Evolutionary conservation across 2,888 invertebrate species (phyloP).

Genomic region (Ectobius pallidus): DNA sequence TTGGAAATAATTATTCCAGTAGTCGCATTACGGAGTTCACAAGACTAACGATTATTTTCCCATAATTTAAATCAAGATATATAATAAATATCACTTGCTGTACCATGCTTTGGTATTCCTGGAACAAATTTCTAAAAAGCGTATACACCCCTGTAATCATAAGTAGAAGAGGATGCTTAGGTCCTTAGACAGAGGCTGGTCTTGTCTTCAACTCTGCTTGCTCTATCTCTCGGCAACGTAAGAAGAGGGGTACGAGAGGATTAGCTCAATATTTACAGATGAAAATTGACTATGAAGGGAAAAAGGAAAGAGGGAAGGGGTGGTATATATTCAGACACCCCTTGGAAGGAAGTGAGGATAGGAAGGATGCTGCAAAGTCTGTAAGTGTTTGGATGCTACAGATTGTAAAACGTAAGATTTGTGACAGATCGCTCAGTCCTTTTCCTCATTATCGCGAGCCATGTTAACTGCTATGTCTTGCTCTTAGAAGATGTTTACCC

Average conservation of each 20-base stretch:
- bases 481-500: no score
- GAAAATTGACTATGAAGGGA: conserved; percentile 55
- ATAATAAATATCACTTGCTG: no score
- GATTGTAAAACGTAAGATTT: neutral
- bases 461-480: no score
- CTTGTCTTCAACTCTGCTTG: conserved; percentile 23
- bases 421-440: conserved; percentile 8
- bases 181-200: conserved; percentile 3
- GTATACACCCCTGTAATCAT: no score
- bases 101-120: no score
- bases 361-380: neutral
- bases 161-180: neutral
- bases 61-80: no score
- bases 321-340: conserved; percentile 20
- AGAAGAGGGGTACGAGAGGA: conserved; percentile 45
- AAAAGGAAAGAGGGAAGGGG: conserved; percentile 32
- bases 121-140: no score
- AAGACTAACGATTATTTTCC: no score
- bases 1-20: no score
- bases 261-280: conserved; percentile 58
- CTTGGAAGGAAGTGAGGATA: conserved; percentile 1
- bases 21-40: no score
- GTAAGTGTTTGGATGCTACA: conserved; percentile 3
- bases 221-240: conserved; percentile 30
- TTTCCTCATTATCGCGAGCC: no score